Evolutionary conservation across 2,113 vertebrate species (phyloP).

Genomic region (Limnothrissa miodon): DNA sequence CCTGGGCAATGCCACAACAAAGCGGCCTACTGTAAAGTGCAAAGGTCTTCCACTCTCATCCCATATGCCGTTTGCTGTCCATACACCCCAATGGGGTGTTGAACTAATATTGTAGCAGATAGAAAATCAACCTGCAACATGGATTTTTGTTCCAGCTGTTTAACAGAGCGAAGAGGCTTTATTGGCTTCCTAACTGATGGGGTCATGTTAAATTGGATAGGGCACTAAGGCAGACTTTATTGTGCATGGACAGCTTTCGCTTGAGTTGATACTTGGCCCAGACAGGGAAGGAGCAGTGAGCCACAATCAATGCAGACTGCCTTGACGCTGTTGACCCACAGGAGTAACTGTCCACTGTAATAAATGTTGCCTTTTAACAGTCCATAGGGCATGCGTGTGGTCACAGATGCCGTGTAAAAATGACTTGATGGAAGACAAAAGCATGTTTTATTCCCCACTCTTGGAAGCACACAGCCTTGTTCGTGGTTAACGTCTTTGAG

Average conservation of each 20-base stretch:
- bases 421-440: neutral
- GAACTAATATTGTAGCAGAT: neutral
- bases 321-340: neutral
- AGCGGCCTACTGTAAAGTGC: neutral
- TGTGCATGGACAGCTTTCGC: conserved; percentile 7
- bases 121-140: neutral
- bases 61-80: neutral
- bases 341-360: neutral
- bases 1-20: conserved; percentile 11
- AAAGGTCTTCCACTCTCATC: neutral
- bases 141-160: neutral
- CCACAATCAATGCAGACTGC: neutral
- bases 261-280: conserved; percentile 11
- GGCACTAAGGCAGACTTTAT: neutral
- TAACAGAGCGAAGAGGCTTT: neutral
- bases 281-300: neutral
- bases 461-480: neutral
- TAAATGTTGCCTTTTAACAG: neutral
- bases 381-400: neutral
- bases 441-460: neutral
- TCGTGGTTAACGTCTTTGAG: neutral
- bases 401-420: neutral
- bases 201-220: conserved; percentile 15
- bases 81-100: neutral
- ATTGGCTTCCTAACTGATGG: conserved; percentile 4